phyloP scores from a whole-genome alignment of 2,113 vertebrate genomes.

The Equus przewalskii region DNA sequence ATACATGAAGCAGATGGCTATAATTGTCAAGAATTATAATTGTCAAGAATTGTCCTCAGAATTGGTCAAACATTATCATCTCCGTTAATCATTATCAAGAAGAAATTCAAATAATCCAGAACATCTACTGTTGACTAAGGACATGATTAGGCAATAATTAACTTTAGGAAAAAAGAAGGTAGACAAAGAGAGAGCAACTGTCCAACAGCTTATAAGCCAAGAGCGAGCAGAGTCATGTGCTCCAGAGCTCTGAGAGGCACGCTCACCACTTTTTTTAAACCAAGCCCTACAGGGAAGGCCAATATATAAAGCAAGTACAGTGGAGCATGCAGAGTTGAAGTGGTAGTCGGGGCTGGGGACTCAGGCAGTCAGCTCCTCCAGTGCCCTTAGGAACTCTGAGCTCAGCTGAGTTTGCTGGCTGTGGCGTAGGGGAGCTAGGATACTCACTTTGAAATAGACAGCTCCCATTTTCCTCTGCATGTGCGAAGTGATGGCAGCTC shows the following conservation, averaged over 20 bases:
- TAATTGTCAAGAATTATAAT: background rate
- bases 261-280: background rate
- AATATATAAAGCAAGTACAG: background rate
- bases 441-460: background rate
- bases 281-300: background rate
- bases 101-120: constrained; percentile 49
- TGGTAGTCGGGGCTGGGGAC: background rate
- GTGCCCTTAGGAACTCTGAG: background rate
- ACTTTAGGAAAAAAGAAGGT: background rate
- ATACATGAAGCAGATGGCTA: background rate
- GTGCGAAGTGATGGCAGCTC: background rate
- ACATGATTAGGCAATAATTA: constrained; percentile 28
- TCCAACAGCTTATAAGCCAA: background rate
- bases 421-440: background rate
- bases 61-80: background rate
- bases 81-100: constrained; percentile 44
- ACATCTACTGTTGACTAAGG: background rate
- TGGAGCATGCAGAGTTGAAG: background rate
- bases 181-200: background rate
- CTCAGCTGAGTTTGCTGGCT: background rate
- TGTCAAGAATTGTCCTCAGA: background rate
- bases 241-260: background rate
- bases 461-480: background rate
- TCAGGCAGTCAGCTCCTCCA: background rate
- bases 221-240: background rate